These are phyloP conservation scores for Axis porcinus DNA, from an alignment of 2,113 vertebrate species.

Conservation along the genomic window DNA sequence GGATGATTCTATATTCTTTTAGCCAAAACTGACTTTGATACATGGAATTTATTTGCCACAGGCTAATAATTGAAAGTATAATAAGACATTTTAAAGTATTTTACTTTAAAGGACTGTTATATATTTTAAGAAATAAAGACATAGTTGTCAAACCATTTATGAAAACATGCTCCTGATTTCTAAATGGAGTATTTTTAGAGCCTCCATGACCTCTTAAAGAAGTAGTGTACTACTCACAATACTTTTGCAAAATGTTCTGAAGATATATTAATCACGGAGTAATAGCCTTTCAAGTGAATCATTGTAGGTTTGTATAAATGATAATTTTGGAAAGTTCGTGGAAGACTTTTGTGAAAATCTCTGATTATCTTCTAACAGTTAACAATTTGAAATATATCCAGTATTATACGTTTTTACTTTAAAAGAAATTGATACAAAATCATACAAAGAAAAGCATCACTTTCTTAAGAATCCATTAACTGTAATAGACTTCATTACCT, in stretches of 20 bases:
- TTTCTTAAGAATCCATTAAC: conserved; percentile 12
- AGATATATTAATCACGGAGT: not conserved
- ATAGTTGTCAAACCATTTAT: not conserved
- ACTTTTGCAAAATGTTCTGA: not conserved
- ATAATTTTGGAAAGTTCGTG: conserved; percentile 41
- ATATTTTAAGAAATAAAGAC: not conserved
- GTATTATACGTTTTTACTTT: not conserved
- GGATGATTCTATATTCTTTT: not conserved
- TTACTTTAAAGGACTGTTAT: not conserved
- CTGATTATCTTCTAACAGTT: conserved; percentile 32
- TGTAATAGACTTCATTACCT: not conserved
- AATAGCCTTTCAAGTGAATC: conserved; percentile 24
- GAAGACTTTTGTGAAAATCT: conserved; percentile 26
- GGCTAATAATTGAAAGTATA: conserved; percentile 35
- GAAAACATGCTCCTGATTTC: not conserved
- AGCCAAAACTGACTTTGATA: conserved; percentile 15
- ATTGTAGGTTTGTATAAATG: not conserved
- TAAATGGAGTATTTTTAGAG: conserved; percentile 33
- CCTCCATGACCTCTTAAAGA: not conserved
- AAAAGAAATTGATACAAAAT: conserved; percentile 37
- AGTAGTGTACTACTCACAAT: not conserved
- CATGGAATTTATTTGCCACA: conserved; percentile 39
- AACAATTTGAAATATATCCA: conserved; percentile 1
- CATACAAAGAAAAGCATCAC: not conserved
- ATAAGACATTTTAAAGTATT: conserved; percentile 20